Base-by-base conservation (phyloP, 2,113 vertebrate species). In the Pangasianodon gigas region DNA sequence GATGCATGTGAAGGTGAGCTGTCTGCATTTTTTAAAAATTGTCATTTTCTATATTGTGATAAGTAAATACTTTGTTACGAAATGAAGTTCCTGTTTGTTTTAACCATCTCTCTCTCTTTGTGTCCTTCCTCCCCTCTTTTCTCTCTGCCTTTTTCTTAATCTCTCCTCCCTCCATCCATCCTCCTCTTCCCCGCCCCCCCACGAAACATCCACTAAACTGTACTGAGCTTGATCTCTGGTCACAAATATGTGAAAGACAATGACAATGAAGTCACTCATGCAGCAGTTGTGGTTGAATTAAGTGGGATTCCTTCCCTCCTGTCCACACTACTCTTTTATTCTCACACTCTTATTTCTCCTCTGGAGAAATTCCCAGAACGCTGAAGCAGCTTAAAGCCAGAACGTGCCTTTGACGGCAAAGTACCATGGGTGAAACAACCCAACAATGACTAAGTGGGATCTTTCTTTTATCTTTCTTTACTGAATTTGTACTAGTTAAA, bases 181-280 rank as follows among this genome's bases (percentile, higher is more conserved):
- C 32, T 3, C 11, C 26, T n/a, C 69, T 2, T 6, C 6, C 11
- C 21, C 32, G 26, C 7, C 2, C 60, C 60, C 3, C 62, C 58
- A 85, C 84, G 6, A 48, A 67, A 65, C 60, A 85, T 67, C 60
- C 60, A 67, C 26, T 48, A 21, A 85, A 48, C 84, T 85, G 32
- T 44, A 44, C 56, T 65, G 58, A 85, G 60, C 24, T 46, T 14
- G 41, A 85, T 6, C 21, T 44, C 81, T 44, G 37, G 32, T 60
- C 58, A 48, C 24, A 85, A 65, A 44, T 85, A 62, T 62, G 58
- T 80, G 46, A 52, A n/a, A 52, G 1, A 26, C 44, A 80, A 26
- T 46, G 71, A 46, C 37, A 26, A 1, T 29, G 46, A 80, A 80
- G 10, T 79, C 75, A 79, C 26, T 52, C 79, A 52, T 13, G 14